Base-by-base conservation (phyloP, 2,113 vertebrate species). In the Amblyornis subalaris region DNA sequence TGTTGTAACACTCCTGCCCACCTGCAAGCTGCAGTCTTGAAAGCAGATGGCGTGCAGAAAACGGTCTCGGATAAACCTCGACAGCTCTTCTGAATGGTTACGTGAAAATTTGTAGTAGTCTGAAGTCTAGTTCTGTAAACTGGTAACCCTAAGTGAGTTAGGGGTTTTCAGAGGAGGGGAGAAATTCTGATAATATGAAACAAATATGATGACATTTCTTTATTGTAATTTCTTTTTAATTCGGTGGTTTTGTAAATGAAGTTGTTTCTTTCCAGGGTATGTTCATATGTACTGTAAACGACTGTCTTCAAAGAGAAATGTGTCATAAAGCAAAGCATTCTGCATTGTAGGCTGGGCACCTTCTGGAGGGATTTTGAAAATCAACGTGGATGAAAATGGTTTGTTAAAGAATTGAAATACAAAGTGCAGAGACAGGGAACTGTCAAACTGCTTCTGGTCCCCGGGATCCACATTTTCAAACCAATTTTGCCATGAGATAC, bases 281-380 rank as follows among this genome's bases (percentile, higher is more conserved):
- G 99, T 99, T 99, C 99, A 98, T 99, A 99, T 98, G 98, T 98
- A 97, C 86, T 98, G 98, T 98, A 98, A 97, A 90, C 96, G 98
- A 98, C 91, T 97, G 97, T 98, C 81, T 97, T 79, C 90, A 97
- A 97, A 89, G 92, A 93, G 94, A 96, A 97, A 96, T 36, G 33
- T 44, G 17, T 45, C 57, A 83, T 31, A 72, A 45, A 53, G 5
- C 22, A 53, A 83, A 83, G 17, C 22, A 33, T 72, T 33, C 13
- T 62, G 33, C 33, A 51, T 12, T 71, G 33, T 36, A 61, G 38
- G 36, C 55, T 61, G 33, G 38, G 67, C 17, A 62, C 5, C 57
- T 71, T 47, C 14, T 16, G 25, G 42, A 31, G 13, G 38, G 26
- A 42, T 61, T 71, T 31, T 71, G 16, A 61, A 61, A 61, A 83